Percentiles rank a stretch among this genome's conserved stretches.
Evolutionary conservation across 2,113 vertebrate species (phyloP).

Genomic region (Cyprinus carpio): DNA sequence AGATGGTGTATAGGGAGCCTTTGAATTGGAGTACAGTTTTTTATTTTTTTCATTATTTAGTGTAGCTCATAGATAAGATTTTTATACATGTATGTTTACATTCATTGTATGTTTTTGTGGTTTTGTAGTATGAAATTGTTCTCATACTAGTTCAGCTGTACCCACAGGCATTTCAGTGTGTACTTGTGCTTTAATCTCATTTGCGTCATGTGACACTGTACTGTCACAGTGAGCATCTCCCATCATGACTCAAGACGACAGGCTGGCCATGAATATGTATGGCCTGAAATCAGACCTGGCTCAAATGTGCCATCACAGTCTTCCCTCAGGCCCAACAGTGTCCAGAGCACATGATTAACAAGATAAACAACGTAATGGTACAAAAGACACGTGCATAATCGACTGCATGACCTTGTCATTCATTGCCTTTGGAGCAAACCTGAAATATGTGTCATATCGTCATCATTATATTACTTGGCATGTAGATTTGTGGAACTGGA

Average conservation of each 20-base stretch:
- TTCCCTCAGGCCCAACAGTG: neutral
- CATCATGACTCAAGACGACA: neutral
- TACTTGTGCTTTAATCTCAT: neutral
- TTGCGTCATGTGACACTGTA: constrained; percentile 2
- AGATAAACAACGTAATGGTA: neutral
- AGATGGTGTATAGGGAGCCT: no score
- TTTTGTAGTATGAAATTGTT: neutral
- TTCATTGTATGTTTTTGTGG: neutral
- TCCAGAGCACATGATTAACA: neutral
- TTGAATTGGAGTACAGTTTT: no score
- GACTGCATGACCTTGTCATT: neutral
- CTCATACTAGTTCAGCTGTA: neutral
- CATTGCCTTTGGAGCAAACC: neutral
- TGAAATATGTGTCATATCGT: neutral
- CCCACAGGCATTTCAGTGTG: neutral
- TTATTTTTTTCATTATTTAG: no score
- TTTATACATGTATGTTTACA: neutral
- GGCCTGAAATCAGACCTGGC: neutral
- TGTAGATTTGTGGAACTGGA: neutral
- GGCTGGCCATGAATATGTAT: neutral
- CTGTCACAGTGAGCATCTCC: neutral
- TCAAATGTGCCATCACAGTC: constrained; percentile 1
- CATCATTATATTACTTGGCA: neutral
- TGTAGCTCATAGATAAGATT: no score
- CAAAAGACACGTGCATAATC: neutral